Evolutionary conservation across 2,888 invertebrate species (phyloP), one percentile per base, ranked within the genome.

Genomic region (Agrilus cyanescens): DNA sequence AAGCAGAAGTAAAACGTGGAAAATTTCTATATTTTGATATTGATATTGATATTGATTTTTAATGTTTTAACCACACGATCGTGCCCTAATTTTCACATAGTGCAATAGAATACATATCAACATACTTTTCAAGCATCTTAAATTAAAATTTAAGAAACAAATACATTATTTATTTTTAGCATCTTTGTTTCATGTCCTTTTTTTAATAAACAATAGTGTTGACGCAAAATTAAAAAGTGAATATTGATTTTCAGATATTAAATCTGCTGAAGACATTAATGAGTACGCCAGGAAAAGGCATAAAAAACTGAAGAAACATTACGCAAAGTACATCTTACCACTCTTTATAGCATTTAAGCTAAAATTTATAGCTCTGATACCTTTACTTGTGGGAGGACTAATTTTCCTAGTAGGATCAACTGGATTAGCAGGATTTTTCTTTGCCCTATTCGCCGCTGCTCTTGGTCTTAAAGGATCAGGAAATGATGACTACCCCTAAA

Each of bases 401-500:
- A 68, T 85, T 2, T 66, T 89, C 7, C 63, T 89, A 38, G 78
- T 83, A 4, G 85, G 84, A 46, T 80, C 85, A 1, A 85, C 87
- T 1, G 84, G 85, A 13, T 62, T 88, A 45, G 88, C 86, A 14
- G 88, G 88, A 49, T 88, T 89, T 68, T 89, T 89, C 72, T 89
- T 88, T 61, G 86, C 88, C 1, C 67, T 89, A 12, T 88, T 89
- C 57, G 83, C 86, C 39, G 85, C 87, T 2, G 82, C 83, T 4
- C 81, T 88, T 73, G 85, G 83, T 42, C 67, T 86, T 47, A 85
- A 78, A 61, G 68, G 70, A 47, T 70, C 71, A 46, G 57, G 53
- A 25, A 25, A 25, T 8, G 25, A 25, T 25, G 25, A 25, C 25
- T 25, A 25, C 25, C 10, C 25, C 4, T 25, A 10, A 25, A 20